Conservation (phyloP, 2,888 invertebrate genomes). For the Sisyra terminalis region DNA sequence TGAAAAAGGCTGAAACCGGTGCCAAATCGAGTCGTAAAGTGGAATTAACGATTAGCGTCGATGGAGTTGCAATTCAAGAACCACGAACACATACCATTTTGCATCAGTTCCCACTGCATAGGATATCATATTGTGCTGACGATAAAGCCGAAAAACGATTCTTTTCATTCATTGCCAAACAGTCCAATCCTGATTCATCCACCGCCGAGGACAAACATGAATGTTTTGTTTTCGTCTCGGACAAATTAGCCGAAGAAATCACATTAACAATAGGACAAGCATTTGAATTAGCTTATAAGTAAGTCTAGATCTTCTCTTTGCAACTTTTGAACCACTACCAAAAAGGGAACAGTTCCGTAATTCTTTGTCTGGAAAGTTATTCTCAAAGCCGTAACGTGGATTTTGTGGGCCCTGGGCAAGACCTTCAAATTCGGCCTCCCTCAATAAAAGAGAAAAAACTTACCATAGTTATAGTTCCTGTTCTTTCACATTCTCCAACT, state of each 20-base stretch:
- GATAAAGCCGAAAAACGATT: slow-evolving; percentile 96
- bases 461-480: too few relatives aligned
- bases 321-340: too few relatives aligned
- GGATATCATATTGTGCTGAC: slow-evolving; percentile 98
- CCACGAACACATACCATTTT: slow-evolving; percentile 63
- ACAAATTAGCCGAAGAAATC: slow-evolving; percentile 93
- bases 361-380: too few relatives aligned
- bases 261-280: slow-evolving; percentile 97
- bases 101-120: slow-evolving; percentile 89
- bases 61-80: slow-evolving; percentile 85
- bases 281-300: slow-evolving; percentile 91
- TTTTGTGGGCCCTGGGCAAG: too few relatives aligned
- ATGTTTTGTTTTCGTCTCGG: slow-evolving; percentile 95
- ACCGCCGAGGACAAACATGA: slow-evolving; percentile 65
- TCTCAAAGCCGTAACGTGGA: too few relatives aligned
- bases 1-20: slow-evolving; percentile 80
- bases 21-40: slow-evolving; percentile 72
- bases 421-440: too few relatives aligned
- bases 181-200: slow-evolving; percentile 30
- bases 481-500: too few relatives aligned
- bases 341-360: too few relatives aligned
- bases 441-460: too few relatives aligned
- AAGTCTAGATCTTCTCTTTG: slow-evolving; percentile 12
- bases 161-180: slow-evolving; percentile 89
- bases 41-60: slow-evolving; percentile 92